Evolutionary conservation across 2,888 invertebrate species (phyloP).

Genomic region (Crossocerus cetratus): DNA sequence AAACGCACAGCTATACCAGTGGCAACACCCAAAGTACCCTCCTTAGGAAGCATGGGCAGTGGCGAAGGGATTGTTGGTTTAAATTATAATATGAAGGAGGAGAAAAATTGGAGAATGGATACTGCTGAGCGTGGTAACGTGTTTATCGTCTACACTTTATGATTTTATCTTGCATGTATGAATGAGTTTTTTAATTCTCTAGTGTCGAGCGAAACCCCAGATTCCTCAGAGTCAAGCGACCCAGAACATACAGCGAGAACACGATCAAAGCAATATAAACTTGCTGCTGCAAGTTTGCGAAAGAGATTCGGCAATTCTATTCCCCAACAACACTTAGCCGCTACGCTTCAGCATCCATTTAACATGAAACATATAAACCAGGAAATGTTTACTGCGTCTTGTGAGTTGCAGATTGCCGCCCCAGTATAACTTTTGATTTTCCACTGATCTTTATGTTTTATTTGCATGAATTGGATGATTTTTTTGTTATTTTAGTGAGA

Average conservation of each 20-base stretch:
- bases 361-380: conserved; percentile 74
- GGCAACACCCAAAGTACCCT: conserved; percentile 89
- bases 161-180: neutral
- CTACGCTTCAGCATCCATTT: conserved; percentile 72
- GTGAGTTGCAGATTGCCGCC: conserved; percentile 65
- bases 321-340: conserved; percentile 67
- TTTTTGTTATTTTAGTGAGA: conserved; percentile 68
- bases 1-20: conserved; percentile 90
- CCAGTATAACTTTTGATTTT: neutral
- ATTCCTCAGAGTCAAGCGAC: conserved; percentile 74
- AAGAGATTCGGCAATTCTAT: conserved; percentile 73
- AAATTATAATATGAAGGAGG: conserved; percentile 75
- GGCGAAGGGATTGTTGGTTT: conserved; percentile 72
- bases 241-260: conserved; percentile 69
- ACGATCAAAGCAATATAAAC: conserved; percentile 69
- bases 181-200: conserved; percentile 6
- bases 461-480: conserved; percentile 31
- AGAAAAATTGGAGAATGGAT: conserved; percentile 74
- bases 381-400: conserved; percentile 77
- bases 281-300: conserved; percentile 65
- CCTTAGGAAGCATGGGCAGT: conserved; percentile 79
- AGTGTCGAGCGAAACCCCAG: conserved; percentile 75
- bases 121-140: conserved; percentile 74
- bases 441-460: conserved; percentile 11
- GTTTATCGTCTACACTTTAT: neutral